These are phyloP conservation scores for Apamea anceps DNA, from an alignment of 2,888 invertebrate genomes.

Conservation along the genomic window DNA sequence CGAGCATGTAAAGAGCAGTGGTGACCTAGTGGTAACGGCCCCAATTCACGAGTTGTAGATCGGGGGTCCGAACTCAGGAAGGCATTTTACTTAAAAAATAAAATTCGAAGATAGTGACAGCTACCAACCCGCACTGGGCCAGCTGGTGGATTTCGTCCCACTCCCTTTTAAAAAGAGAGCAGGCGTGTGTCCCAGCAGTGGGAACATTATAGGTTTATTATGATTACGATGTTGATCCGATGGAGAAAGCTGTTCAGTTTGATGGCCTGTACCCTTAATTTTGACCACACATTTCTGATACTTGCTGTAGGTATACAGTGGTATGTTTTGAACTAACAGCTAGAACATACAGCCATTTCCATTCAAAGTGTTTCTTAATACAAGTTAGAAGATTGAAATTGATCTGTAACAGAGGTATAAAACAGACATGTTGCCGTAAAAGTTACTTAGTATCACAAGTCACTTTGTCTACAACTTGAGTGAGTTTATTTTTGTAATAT, in stretches of 20 bases:
- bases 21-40: too few species aligned
- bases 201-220: not conserved
- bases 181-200: too few species aligned
- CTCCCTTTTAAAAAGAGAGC: too few species aligned
- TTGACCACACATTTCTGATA: not conserved
- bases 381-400: constrained; percentile 13
- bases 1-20: too few species aligned
- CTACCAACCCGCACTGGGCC: too few species aligned
- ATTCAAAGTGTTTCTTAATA: constrained; percentile 6
- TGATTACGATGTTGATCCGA: not conserved
- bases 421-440: constrained; percentile 23
- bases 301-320: not conserved
- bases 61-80: too few species aligned
- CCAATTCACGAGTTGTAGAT: too few species aligned
- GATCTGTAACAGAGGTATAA: constrained; percentile 3
- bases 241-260: not conserved
- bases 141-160: too few species aligned
- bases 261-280: not conserved
- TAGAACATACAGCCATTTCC: not conserved
- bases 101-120: too few species aligned
- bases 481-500: constrained; percentile 26
- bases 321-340: too few species aligned
- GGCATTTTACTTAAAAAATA: too few species aligned
- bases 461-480: constrained; percentile 13
- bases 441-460: constrained; percentile 1